Conservation (phyloP, 2,888 invertebrate species). For the Oligia latruncula region DNA sequence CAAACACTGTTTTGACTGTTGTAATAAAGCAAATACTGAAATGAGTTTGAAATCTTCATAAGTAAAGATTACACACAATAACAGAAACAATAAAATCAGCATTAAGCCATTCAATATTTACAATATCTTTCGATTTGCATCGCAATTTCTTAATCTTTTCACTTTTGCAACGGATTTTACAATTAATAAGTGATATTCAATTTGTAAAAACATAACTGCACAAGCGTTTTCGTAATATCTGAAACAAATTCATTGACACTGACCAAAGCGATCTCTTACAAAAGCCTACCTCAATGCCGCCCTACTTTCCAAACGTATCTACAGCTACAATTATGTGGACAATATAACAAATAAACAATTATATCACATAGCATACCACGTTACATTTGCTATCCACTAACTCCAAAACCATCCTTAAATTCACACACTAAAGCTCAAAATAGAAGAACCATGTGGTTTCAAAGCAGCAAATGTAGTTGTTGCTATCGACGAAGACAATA, state of each 20-base stretch:
- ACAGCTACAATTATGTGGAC: slow-evolving; percentile 83
- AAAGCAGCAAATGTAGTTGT: slow-evolving; percentile 48
- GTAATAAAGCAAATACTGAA: background rate
- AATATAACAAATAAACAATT: slow-evolving; percentile 81
- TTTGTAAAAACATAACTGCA: slow-evolving; percentile 62
- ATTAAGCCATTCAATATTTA: slow-evolving; percentile 15
- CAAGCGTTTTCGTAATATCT: slow-evolving; percentile 77
- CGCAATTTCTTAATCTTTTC: slow-evolving; percentile 36
- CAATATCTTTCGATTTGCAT: slow-evolving; percentile 32
- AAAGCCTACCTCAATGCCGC: slow-evolving; percentile 88
- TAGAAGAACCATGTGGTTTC: slow-evolving; percentile 47
- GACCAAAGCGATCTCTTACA: slow-evolving; percentile 85
- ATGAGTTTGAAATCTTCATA: background rate
- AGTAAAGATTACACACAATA: background rate
- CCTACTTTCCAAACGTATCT: slow-evolving; percentile 86
- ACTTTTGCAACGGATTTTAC: slow-evolving; percentile 42
- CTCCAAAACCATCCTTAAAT: slow-evolving; percentile 55
- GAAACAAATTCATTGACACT: slow-evolving; percentile 88
- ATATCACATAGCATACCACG: slow-evolving; percentile 72
- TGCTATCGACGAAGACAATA: slow-evolving; percentile 76
- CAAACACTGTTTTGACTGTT: background rate
- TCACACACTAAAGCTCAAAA: slow-evolving; percentile 70
- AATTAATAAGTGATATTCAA: slow-evolving; percentile 66
- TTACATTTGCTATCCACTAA: slow-evolving; percentile 42
- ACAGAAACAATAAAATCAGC: slow-evolving; percentile 5